phyloP scores from a whole-genome alignment of 2,113 vertebrate genomes.

The Chlorodrepanis virens region DNA sequence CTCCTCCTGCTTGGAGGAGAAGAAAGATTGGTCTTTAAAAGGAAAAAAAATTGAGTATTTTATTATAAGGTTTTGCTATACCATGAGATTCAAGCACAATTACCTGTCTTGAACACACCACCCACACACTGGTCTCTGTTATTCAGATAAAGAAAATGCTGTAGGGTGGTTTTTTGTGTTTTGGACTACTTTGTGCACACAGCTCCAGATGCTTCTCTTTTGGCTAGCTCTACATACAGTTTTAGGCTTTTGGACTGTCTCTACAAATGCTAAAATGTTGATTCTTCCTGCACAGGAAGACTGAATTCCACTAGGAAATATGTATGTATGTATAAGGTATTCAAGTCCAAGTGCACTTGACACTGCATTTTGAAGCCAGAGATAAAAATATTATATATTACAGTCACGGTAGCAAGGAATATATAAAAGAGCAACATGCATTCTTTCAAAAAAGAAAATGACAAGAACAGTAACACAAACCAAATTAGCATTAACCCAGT shows the following conservation, averaged over 20 bases:
- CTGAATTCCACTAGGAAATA: neutral
- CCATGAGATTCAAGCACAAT: neutral
- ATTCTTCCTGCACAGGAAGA: neutral
- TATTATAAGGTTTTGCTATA: neutral
- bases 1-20: neutral
- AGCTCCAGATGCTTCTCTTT: neutral
- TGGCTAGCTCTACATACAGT: neutral
- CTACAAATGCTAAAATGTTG: neutral
- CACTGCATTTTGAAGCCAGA: neutral
- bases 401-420: neutral
- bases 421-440: neutral
- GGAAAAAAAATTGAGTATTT: neutral
- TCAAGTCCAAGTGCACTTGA: neutral
- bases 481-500: neutral
- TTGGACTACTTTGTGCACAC: neutral
- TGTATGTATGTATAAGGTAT: accelerated
- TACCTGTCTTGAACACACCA: neutral
- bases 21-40: neutral
- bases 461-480: neutral
- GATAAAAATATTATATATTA: neutral
- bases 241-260: neutral
- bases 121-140: neutral
- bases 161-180: neutral
- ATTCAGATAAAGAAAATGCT: neutral
- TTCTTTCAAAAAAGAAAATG: neutral